Base-by-base conservation (phyloP, 2,888 invertebrate genomes). In the Cheilosia grossa region DNA sequence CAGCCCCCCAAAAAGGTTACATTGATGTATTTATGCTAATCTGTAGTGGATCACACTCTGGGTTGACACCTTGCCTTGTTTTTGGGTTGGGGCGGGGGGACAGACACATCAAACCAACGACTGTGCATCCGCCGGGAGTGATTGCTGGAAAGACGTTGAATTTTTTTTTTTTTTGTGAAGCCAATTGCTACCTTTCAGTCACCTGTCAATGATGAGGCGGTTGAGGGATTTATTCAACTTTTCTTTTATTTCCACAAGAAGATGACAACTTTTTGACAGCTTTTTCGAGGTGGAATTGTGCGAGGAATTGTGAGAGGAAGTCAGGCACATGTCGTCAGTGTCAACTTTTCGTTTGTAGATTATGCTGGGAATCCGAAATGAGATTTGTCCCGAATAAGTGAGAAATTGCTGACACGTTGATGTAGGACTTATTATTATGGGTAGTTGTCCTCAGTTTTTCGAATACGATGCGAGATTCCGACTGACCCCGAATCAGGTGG, bases 21-120 rank as follows among this genome's bases (percentile, higher is more conserved):
- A 58, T 70, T 73, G 82, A 78, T 82, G 82, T 73, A 82, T 82
- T 67, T 81, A 80, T 77, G 75, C 75, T 85, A 85, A 85, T 85
- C 75, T 72, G 72, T 72, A 67, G 54, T 85, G 80, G 75, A 72
- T 81, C 75, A 85, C 85, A 85, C 75, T 67, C 30, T 42, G 49
- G 67, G 44, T 67, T 85, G 81, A 81, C 85, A 81, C 85, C 67
- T 72, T 40, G 53, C 58, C 44, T 40, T 40, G 9, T 1, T 58
- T 40, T 10, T 10, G 10, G 9, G n/a, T 17, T 51, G 6, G 13
- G 47, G 9, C 9, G 1, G 13, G 13, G 47, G 51, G 19, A 33
- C 58, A 70, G 54, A 9, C 9, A 21, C 63, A 42, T 61, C 21
- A 17, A 47, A 9, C 49, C 21, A 30, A 7, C 1, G 42, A 17